Evolutionary conservation across 2,113 vertebrate genomes (phyloP), one percentile per base, ranked within the genome.

Genomic region (Notarius lentiginosus): DNA sequence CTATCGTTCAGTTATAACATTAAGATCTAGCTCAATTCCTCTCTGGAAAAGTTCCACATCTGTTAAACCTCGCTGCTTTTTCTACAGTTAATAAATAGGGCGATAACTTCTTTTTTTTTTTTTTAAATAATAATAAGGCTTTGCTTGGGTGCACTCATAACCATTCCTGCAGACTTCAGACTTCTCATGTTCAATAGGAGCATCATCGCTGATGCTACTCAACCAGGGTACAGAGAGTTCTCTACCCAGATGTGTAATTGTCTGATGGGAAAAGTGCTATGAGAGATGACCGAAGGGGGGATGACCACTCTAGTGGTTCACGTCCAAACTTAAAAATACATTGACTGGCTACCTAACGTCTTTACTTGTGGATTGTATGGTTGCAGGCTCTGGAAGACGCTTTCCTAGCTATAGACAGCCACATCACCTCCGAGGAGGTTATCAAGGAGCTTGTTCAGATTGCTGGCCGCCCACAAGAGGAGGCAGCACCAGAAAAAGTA

Each of bases 391-490:
- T 99, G 90, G 97, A 99, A 90, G 98, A 99, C 90, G 98, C 98
- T 5, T 99, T 99, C 92, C 93, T 99, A 91, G 96, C 97, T 91
- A 98, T 99, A 7, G 98, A 99, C 89, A 91, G 96, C 91, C 96
- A 95, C 92, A 95, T 99, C 49, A 99, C 97, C 75, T 97, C 96
- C 18, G 98, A 99, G 88, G 97, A 97, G 68, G 97, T 99, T 72
- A 97, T 99, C 83, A 98, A 98, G 90, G 98, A 99, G 90, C 94
- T 99, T 79, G 92, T 97, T 7, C 97, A 98, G 90, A 99, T 99
- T 68, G 96, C 98, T 75, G 97, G 97, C 11, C 95, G 98, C 17
- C 96, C 97, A 51, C 96, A 96, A 22, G 96, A 98, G 0, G 97
- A 97, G 81, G 95, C 96, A 24, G 95, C 96, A 30, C 94, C 96